These are phyloP conservation scores for Crossocerus cetratus DNA, from an alignment of 2,888 invertebrate genomes.

Conservation along the genomic window DNA sequence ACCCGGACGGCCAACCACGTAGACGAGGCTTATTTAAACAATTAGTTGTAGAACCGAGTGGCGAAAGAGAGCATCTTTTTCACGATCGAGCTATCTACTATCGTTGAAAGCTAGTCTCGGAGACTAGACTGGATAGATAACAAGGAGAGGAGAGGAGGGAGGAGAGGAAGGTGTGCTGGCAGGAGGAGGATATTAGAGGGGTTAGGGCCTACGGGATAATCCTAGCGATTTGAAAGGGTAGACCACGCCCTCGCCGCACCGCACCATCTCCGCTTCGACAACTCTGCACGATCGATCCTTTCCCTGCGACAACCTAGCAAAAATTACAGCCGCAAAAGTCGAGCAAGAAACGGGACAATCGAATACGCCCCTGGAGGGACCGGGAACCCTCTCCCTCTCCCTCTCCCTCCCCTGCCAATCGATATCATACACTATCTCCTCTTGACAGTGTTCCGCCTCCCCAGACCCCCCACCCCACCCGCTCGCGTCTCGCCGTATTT, in stretches of 20 bases:
- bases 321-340: slow-evolving; percentile 53
- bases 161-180: not conserved
- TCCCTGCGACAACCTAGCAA: slow-evolving; percentile 54
- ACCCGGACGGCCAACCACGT: no score
- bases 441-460: no score
- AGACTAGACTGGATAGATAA: no score
- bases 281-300: slow-evolving; percentile 53
- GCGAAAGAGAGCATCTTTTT: no score
- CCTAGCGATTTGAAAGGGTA: slow-evolving; percentile 45
- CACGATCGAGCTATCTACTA: no score
- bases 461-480: no score
- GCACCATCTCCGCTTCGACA: slow-evolving; percentile 52
- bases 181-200: slow-evolving; percentile 28
- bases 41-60: no score
- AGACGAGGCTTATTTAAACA: no score
- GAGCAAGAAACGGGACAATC: slow-evolving; percentile 54
- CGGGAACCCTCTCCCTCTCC: slow-evolving; percentile 29
- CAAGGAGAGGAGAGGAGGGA: no score
- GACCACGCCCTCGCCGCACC: slow-evolving; percentile 57
- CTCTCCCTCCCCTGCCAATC: slow-evolving; percentile 44
- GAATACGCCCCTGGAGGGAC: slow-evolving; percentile 56
- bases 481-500: no score
- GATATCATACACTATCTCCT: slow-evolving; percentile 45
- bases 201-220: slow-evolving; percentile 40
- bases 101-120: no score